Evolutionary conservation across 2,888 invertebrate species (phyloP), one percentile per base, ranked within the genome.

Genomic region (Nowickia ferox): DNA sequence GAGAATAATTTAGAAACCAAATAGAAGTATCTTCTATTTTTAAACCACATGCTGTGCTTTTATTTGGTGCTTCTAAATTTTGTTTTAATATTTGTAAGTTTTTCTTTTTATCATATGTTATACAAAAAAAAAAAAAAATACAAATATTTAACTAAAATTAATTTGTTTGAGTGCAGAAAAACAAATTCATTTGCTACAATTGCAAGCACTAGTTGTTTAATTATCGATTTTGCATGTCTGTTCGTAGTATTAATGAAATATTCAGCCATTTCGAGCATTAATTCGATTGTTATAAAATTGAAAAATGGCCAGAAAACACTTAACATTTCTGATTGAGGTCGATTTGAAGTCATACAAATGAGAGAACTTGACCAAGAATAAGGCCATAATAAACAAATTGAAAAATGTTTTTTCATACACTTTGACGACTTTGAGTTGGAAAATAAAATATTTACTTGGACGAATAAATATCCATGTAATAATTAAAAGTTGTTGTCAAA

Each of bases 281-380:
- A 63, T 48, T 53, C n/a, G 53, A 55, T 65, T 55, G 57, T 22
- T 22, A 15, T 48, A 53, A 65, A 72, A 53, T 40, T 42, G 5
- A 53, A 65, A 42, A 72, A 15, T 17, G 10, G 13, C 15, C 46
- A 51, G 51, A 61, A 74, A 44, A 46, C 44, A 42, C 19, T 40
- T 42, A 55, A 72, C 51, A 72, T 53, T 72, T 83, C 66, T 63
- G 61, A 86, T 86, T 86, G 83, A 68, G 86, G 79, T 72, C 48
- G 63, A 76, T 57, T 76, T 15, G 83, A 86, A 86, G 61, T 66
- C 86, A 13, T 86, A 86, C 38, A 80, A 83, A 46, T 86, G 79
- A 76, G 72, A 83, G 79, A 86, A 86, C 86, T 86, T 86, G 86
- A 86, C 86, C 86, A 83, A 86, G 76, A 86, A 83, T 79, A 86